These are phyloP conservation scores for Nephrotoma guestfalica DNA, from an alignment of 2,888 invertebrate species.

Conservation along the genomic window DNA sequence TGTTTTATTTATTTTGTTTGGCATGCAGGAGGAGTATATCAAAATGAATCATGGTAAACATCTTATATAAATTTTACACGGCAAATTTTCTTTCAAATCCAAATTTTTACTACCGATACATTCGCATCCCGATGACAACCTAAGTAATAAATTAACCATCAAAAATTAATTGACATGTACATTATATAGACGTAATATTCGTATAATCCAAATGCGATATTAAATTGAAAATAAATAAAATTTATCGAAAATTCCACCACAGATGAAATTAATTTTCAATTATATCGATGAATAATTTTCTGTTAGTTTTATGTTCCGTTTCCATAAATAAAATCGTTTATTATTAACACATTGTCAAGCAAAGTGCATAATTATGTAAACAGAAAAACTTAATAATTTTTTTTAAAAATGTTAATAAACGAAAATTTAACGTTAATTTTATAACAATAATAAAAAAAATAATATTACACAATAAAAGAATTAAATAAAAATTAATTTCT, in stretches of 20 bases:
- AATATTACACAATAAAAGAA: neutral
- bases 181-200: neutral
- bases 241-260: neutral
- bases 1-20: neutral
- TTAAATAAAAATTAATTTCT: neutral
- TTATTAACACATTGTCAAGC: neutral
- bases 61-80: too few species aligned
- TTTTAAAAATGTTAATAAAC: neutral
- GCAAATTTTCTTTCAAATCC: neutral
- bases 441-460: neutral
- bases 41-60: neutral
- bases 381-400: neutral
- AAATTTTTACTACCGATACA: neutral
- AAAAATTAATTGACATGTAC: neutral
- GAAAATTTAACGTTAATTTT: neutral
- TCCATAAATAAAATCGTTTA: neutral
- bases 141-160: neutral
- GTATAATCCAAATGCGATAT: neutral
- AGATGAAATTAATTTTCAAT: neutral
- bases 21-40: neutral
- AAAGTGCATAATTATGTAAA: neutral
- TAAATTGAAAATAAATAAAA: neutral
- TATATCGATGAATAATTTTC: neutral
- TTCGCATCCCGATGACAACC: neutral
- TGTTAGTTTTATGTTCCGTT: neutral